phyloP scores from a whole-genome alignment of 2,113 vertebrate genomes.

The Pelmatolapia mariae region DNA sequence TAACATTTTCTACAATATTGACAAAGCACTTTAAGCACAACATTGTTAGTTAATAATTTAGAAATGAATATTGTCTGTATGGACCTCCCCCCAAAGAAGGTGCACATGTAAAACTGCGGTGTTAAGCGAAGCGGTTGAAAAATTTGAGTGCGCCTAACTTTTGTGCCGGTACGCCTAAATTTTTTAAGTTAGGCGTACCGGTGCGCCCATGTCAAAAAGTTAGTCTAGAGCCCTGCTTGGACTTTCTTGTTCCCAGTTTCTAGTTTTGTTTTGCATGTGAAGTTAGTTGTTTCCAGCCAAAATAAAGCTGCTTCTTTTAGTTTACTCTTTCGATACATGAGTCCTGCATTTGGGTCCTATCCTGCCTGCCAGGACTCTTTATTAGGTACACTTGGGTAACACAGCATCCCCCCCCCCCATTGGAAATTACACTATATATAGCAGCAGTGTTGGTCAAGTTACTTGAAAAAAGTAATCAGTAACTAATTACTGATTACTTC shows the following conservation, averaged over 20 bases:
- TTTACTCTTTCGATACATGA: rapidly evolving
- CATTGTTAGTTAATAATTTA: no score
- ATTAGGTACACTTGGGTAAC: background rate
- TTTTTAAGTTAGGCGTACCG: no score
- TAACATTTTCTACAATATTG: no score
- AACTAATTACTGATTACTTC: background rate
- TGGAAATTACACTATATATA: background rate
- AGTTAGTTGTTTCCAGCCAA: background rate
- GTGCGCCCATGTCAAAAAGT: no score
- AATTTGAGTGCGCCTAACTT: no score
- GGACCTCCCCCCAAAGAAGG: no score
- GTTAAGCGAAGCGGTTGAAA: no score
- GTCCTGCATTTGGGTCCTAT: background rate
- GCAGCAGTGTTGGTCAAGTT: background rate
- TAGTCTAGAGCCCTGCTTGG: no score
- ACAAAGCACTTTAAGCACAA: no score
- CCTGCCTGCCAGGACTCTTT: background rate
- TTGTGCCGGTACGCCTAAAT: no score
- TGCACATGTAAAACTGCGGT: no score
- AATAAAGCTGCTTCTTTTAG: background rate
- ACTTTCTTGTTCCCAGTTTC: background rate
- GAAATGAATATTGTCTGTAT: no score
- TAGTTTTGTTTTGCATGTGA: background rate
- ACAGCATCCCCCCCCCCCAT: background rate
- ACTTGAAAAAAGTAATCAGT: background rate